Conservation (phyloP, 2,888 invertebrate genomes). For the Trissolcus japonicus region DNA sequence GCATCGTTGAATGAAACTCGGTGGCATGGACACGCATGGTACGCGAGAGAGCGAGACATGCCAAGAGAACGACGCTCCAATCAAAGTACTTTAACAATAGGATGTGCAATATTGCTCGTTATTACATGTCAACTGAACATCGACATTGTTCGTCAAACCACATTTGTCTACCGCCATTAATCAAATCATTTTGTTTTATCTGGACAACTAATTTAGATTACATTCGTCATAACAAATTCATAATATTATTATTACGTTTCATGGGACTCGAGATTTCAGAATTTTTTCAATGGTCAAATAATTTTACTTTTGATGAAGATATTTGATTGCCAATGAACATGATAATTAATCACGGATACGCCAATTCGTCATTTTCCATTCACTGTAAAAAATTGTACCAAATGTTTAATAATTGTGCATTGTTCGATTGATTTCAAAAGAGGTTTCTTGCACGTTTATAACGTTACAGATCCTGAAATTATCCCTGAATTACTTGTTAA, state of each 20-base stretch:
- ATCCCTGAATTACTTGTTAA: too few species aligned
- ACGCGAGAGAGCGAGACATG: constrained; percentile 46
- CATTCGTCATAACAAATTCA: background rate
- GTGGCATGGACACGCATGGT: constrained; percentile 54
- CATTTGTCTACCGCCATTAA: constrained; percentile 21
- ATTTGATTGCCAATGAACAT: too few species aligned
- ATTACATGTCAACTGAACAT: constrained; percentile 53
- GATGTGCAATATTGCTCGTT: constrained; percentile 55
- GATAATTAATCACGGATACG: too few species aligned
- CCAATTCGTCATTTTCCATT: too few species aligned
- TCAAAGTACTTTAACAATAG: constrained; percentile 55
- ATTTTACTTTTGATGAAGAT: too few species aligned
- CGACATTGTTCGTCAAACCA: constrained; percentile 31
- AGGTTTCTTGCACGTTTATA: too few species aligned
- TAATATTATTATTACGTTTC: background rate
- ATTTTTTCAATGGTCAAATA: background rate
- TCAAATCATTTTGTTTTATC: constrained; percentile 14
- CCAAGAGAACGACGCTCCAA: constrained; percentile 43
- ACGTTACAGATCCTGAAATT: too few species aligned
- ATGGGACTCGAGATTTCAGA: too few species aligned
- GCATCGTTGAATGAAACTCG: constrained; percentile 50
- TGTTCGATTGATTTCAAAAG: too few species aligned
- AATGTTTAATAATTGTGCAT: too few species aligned
- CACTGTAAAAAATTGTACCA: too few species aligned
- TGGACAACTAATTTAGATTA: background rate